phyloP scores from a whole-genome alignment of 2,888 invertebrate species.

The Apamea monoglypha region DNA sequence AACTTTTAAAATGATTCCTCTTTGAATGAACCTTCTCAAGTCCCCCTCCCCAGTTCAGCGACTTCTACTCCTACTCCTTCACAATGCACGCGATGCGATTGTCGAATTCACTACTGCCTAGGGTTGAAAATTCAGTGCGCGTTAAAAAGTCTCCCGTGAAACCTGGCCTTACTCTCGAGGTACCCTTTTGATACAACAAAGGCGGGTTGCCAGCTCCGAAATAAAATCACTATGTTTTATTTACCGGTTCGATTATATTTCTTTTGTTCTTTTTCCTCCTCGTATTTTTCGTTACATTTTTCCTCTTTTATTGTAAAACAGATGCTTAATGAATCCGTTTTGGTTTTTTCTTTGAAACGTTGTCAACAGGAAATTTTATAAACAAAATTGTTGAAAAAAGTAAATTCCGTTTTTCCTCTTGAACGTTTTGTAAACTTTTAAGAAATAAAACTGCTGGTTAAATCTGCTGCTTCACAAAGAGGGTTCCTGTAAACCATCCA shows the following conservation, averaged over 20 bases:
- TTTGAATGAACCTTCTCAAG: too few relatives aligned
- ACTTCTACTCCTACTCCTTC: too few relatives aligned
- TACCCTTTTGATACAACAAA: background rate
- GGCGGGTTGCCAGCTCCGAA: conserved; percentile 26
- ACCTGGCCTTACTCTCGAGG: conserved; percentile 2
- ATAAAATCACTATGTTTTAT: conserved; percentile 27
- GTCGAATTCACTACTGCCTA: too few relatives aligned
- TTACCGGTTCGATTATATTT: conserved; percentile 5
- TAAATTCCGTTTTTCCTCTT: background rate
- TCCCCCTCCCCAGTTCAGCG: too few relatives aligned
- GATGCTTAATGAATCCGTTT: conserved; percentile 9
- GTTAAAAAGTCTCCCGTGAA: too few relatives aligned
- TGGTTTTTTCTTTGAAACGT: conserved; percentile 5
- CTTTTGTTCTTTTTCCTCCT: background rate
- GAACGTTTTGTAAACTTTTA: background rate
- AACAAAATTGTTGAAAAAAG: too few relatives aligned
- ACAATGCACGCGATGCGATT: too few relatives aligned
- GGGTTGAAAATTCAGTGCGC: too few relatives aligned
- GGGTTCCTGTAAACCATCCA: background rate
- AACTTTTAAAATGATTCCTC: too few relatives aligned
- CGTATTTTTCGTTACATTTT: conserved; percentile 8
- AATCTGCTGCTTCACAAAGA: background rate
- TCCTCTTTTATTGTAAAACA: conserved; percentile 3
- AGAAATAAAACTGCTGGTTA: background rate
- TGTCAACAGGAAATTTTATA: background rate